These are phyloP conservation scores for Stenolophus ochropezus DNA, from an alignment of 2,888 invertebrate genomes.

Conservation along the genomic window DNA sequence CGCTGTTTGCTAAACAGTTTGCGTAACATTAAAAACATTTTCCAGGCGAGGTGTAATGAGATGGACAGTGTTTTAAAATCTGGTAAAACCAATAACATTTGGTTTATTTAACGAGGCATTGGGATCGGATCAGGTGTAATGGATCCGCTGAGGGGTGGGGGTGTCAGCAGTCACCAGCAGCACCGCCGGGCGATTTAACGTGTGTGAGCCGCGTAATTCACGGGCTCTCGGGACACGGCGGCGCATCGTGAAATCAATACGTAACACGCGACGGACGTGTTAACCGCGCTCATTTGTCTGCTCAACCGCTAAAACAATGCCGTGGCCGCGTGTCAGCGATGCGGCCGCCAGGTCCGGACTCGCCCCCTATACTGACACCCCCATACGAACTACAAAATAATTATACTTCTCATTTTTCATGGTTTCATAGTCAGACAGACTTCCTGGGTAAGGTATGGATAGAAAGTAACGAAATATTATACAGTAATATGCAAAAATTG, in stretches of 20 bases:
- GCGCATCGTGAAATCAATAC: slow-evolving; percentile 48
- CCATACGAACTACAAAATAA: too few species aligned
- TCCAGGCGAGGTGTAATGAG: not conserved
- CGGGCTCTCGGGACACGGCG: slow-evolving; percentile 17
- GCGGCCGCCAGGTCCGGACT: slow-evolving; percentile 2
- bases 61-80: slow-evolving; percentile 18
- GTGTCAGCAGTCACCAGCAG: too few species aligned
- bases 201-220: slow-evolving; percentile 47
- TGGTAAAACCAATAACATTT: slow-evolving; percentile 25
- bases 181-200: slow-evolving; percentile 48
- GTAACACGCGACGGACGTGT: slow-evolving; percentile 72
- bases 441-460: too few species aligned
- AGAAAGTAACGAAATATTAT: too few species aligned
- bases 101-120: slow-evolving; percentile 37
- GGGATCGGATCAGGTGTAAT: slow-evolving; percentile 49
- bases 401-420: too few species aligned
- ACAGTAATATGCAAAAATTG: too few species aligned
- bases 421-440: too few species aligned
- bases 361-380: not conserved
- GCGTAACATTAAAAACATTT: not conserved
- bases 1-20: too few species aligned
- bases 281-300: slow-evolving; percentile 74
- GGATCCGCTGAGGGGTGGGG: too few species aligned
- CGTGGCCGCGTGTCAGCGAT: slow-evolving; percentile 67
- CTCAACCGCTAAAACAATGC: slow-evolving; percentile 73